A percentile compares a stretch with the other conserved stretches of the same genome.
Conservation (phyloP, 2,113 vertebrate genomes). For the Choloepus hoffmanni region DNA sequence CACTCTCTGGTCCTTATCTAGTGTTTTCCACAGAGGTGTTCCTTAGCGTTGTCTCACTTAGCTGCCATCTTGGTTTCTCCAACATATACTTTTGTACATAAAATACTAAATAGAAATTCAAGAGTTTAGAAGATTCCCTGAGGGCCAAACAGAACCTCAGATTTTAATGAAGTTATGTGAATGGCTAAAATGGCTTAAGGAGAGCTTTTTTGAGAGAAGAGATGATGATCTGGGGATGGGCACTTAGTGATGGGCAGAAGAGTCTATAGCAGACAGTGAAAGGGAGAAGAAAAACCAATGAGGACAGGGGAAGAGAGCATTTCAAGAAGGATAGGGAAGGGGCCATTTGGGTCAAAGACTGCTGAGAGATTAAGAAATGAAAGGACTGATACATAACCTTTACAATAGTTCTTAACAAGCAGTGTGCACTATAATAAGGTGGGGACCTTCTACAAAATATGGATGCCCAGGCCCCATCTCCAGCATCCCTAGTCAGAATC, state of each 20-base stretch:
- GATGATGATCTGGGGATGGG: not conserved
- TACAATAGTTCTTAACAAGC: not conserved
- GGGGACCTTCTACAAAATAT: not conserved
- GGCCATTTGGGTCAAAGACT: not conserved
- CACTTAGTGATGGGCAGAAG: not conserved
- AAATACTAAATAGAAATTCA: not conserved
- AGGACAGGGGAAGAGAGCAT: not conserved
- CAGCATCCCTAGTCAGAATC: not conserved
- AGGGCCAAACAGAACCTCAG: not conserved
- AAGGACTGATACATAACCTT: not conserved
- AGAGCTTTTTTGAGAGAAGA: not conserved
- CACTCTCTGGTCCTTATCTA: too few species aligned
- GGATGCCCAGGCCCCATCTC: not conserved
- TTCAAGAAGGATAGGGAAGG: not conserved
- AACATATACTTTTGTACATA: not conserved
- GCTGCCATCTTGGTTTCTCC: too few species aligned
- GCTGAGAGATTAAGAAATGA: not conserved
- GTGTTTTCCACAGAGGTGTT: too few species aligned
- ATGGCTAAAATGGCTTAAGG: not conserved
- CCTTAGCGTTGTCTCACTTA: too few species aligned
- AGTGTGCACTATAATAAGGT: not conserved
- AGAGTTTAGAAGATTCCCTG: not conserved
- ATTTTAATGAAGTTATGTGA: not conserved
- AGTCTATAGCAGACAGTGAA: not conserved
- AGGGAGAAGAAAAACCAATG: not conserved